Conservation (phyloP, 2,888 invertebrate species). For the Agonum fuliginosum region DNA sequence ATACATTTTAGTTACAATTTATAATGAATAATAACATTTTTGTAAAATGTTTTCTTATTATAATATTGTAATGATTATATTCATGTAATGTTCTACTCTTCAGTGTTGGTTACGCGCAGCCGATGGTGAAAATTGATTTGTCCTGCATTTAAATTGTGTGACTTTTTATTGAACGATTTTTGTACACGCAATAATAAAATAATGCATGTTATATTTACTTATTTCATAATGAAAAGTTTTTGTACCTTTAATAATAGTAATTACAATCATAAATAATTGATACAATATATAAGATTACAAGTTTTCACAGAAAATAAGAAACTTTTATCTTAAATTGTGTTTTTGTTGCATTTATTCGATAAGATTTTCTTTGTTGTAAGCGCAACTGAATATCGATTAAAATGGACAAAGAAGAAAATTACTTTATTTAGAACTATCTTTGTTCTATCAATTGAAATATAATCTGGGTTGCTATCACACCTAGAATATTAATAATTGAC, state of each 20-base stretch:
- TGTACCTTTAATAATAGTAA: conserved; percentile 21
- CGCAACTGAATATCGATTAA: too few species aligned
- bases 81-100: not conserved
- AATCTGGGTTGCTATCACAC: too few species aligned
- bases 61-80: too few species aligned
- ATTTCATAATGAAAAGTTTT: not conserved
- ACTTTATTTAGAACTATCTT: too few species aligned
- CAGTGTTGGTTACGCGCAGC: not conserved
- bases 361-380: conserved; percentile 12
- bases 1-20: too few species aligned
- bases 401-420: too few species aligned
- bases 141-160: conserved; percentile 12
- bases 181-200: conserved; percentile 22
- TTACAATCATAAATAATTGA: conserved; percentile 31
- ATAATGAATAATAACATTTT: too few species aligned
- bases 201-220: conserved; percentile 31
- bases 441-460: too few species aligned
- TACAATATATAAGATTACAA: conserved; percentile 9
- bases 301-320: not conserved
- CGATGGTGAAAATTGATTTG: conserved; percentile 36
- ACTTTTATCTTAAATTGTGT: conserved; percentile 2
- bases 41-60: too few species aligned
- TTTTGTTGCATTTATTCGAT: not conserved
- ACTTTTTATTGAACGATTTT: conserved; percentile 21
- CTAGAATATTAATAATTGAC: too few species aligned